Base-by-base conservation (phyloP, 2,797 vertebrate species). In the Synanceia verrucosa region DNA sequence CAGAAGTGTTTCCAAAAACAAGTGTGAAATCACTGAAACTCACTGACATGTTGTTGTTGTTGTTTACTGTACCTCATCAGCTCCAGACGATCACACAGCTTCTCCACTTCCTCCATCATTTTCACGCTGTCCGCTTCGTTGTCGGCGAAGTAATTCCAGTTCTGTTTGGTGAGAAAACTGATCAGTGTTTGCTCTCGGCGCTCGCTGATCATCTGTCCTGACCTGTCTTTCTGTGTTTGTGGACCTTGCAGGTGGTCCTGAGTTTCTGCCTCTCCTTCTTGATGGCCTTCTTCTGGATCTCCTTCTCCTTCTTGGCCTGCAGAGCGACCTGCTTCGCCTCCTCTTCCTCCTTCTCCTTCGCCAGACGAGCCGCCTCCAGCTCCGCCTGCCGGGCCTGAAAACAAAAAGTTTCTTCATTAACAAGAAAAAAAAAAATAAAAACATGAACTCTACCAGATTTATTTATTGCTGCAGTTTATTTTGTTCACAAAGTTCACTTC, bases 81-180 rank as follows among this genome's bases (percentile, higher is more conserved):
- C 86, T 99, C 97, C 78, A 99, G 95, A 4, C 96, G 95, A 79
- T 99, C 97, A 68, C 98, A 99, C 44, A 99, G 95, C 83, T 99
- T 99, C 93, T 99, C 98, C 75, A 99, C 95, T 58, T 99, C 97
- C 89, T 98, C 98, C 98, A 99, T 97, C 98, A 99, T 99, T 89
- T 97, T 98, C 84, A 99, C 95, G 51, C 94, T 92, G 63, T 99
- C 98, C 3, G 94, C 88, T 86, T 99, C 97, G 65, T 88, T 94
- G 61, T 98, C 96, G 61, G 95, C 93, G 93, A 99, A 99, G 91
- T 99, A 99, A 86, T 96, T 99, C 95, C 97, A 99, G 93, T 94
- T 97, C 98, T 99, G 91, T 19, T 39, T 47, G 21, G 8, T 1
- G 6, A 37, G n/a, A 51, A 21, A 16, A 6, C 3, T n/a, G n/a